Evolutionary conservation across 1,140 invertebrate species (phyloP).

Genomic region (Orchesella cincta): DNA sequence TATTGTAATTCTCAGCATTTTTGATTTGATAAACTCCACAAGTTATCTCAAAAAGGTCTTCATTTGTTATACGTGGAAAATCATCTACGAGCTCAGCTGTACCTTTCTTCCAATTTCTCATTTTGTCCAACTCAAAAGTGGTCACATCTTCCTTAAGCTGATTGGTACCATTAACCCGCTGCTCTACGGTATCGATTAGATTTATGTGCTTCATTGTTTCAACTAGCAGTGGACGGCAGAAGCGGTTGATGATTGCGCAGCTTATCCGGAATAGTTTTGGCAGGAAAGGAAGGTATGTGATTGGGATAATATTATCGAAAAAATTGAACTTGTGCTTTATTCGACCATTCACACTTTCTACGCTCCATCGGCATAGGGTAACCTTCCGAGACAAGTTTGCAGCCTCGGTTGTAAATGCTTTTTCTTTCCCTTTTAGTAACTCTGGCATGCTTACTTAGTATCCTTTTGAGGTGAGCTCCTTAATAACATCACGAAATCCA

Average conservation of each 20-base stretch:
- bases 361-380: conserved; percentile 54
- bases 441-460: conserved; percentile 52
- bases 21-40: not conserved
- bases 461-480: conserved; percentile 43
- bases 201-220: not conserved
- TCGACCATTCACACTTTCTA: conserved; percentile 55
- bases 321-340: conserved; percentile 36
- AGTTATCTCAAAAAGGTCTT: not conserved
- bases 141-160: not conserved
- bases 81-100: not conserved
- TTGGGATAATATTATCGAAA: conserved; percentile 22
- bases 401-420: conserved; percentile 52
- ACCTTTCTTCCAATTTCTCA: not conserved
- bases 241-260: conserved; percentile 19
- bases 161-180: not conserved
- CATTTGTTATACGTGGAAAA: not conserved
- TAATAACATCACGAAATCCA: conserved; percentile 52
- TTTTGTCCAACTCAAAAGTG: not conserved
- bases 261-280: not conserved
- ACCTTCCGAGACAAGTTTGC: conserved; percentile 53
- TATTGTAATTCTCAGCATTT: not conserved
- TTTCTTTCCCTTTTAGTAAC: conserved; percentile 49
- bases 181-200: not conserved
- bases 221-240: not conserved
- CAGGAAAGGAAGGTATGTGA: conserved; percentile 18